phyloP scores from a whole-genome alignment of 2,797 vertebrate genomes.

The Rhinella marina region DNA sequence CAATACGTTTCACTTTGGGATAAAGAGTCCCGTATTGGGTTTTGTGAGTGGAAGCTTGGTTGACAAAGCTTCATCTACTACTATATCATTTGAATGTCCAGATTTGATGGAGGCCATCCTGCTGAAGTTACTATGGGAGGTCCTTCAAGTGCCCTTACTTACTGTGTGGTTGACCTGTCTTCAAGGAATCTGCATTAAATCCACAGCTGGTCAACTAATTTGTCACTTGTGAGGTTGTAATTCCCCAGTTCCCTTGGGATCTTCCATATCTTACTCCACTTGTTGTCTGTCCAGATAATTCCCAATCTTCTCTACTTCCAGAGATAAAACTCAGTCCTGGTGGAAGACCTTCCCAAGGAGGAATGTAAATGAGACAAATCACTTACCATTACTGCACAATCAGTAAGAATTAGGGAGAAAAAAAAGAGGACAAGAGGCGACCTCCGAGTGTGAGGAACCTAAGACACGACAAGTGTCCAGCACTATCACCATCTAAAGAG shows the following conservation, averaged over 20 bases:
- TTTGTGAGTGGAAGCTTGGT: background rate
- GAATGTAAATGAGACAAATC: conserved; percentile 34
- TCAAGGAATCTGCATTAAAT: background rate
- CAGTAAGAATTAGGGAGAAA: background rate
- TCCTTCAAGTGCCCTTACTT: background rate
- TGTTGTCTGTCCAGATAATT: conserved; percentile 27
- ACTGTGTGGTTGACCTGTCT: background rate
- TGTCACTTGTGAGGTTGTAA: conserved; percentile 13
- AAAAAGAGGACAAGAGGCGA: conserved; percentile 52
- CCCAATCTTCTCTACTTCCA: conserved; percentile 37
- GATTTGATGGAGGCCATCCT: background rate
- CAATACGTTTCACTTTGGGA: too few species aligned
- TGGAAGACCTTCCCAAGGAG: conserved; percentile 20
- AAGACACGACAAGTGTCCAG: background rate
- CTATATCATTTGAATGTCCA: too few species aligned
- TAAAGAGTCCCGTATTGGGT: too few species aligned
- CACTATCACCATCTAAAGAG: too few species aligned
- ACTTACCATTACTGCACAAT: conserved; percentile 18
- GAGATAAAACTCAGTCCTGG: background rate
- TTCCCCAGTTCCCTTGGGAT: background rate
- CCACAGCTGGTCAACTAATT: background rate
- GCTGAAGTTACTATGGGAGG: background rate
- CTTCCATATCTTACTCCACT: conserved; percentile 25
- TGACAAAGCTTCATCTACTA: background rate
- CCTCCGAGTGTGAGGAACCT: background rate